Percentiles rank a stretch among this genome's conserved stretches.
These are phyloP conservation scores for Colletes collaris DNA, from an alignment of 2,888 invertebrate genomes.

Conservation along the genomic window DNA sequence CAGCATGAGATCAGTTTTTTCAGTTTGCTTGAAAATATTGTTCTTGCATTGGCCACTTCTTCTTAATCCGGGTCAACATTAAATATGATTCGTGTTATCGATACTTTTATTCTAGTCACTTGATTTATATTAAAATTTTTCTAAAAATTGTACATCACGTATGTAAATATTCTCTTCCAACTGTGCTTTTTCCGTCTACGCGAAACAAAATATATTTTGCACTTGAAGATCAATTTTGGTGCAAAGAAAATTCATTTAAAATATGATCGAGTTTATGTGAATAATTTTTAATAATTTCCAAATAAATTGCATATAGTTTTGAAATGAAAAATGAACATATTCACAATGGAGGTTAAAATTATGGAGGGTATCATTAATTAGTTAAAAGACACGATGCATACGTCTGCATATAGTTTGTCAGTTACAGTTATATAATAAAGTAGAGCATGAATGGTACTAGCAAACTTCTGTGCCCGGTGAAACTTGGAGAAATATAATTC, in stretches of 20 bases:
- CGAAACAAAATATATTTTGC: background rate
- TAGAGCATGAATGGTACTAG: constrained; percentile 35
- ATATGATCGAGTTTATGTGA: too few species aligned
- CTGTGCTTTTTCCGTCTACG: background rate
- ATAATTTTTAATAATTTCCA: too few species aligned
- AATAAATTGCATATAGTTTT: too few species aligned
- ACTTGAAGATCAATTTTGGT: too few species aligned
- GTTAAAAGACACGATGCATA: constrained; percentile 1
- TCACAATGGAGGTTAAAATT: background rate
- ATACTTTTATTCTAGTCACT: background rate
- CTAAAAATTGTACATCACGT: too few species aligned
- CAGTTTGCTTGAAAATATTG: constrained; percentile 10
- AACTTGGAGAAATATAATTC: constrained; percentile 57
- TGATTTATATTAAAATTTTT: too few species aligned
- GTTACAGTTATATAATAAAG: constrained; percentile 36
- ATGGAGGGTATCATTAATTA: constrained; percentile 19
- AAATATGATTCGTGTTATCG: background rate
- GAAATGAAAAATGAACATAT: too few species aligned
- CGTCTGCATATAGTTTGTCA: constrained; percentile 15
- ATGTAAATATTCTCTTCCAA: too few species aligned
- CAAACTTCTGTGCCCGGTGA: constrained; percentile 40
- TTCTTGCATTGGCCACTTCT: constrained; percentile 18
- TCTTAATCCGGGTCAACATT: constrained; percentile 1
- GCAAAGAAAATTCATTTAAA: too few species aligned
- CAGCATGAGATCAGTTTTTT: constrained; percentile 15